phyloP scores from a whole-genome alignment of 1,140 invertebrate species.

The Pissodes strobi region DNA sequence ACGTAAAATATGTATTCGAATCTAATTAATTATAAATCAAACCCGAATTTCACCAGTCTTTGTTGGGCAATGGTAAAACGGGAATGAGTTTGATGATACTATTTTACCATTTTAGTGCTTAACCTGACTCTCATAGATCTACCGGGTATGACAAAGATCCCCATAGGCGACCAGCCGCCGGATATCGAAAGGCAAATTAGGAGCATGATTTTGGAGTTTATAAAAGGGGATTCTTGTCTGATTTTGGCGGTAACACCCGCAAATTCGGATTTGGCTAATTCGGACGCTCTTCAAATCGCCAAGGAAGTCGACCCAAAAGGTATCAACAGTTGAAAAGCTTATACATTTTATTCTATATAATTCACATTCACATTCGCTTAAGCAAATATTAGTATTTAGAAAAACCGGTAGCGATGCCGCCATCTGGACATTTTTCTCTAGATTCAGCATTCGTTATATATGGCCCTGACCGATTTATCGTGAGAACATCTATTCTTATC shows the following conservation, averaged over 20 bases:
- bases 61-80: too few species aligned
- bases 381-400: too few species aligned
- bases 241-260: slow-evolving; percentile 96
- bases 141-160: slow-evolving; percentile 94
- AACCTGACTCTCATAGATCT: slow-evolving; percentile 96
- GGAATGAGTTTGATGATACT: too few species aligned
- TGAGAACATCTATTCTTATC: too few species aligned
- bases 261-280: slow-evolving; percentile 95
- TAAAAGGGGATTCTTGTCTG: slow-evolving; percentile 89
- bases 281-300: slow-evolving; percentile 92
- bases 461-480: too few species aligned
- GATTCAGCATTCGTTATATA: background rate
- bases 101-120: slow-evolving; percentile 80
- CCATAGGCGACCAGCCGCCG: slow-evolving; percentile 91
- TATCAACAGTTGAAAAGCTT: slow-evolving; percentile 48
- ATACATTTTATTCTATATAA: too few species aligned
- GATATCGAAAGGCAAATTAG: slow-evolving; percentile 95
- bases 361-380: too few species aligned
- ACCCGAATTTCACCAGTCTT: too few species aligned
- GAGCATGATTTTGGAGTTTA: slow-evolving; percentile 94
- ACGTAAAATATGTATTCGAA: too few species aligned
- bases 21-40: too few species aligned
- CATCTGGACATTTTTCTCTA: background rate
- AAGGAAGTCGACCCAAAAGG: slow-evolving; percentile 95
- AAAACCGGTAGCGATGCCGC: too few species aligned